Evolutionary conservation across 2,113 vertebrate genomes (phyloP).

Genomic region (Protomyctophum bolini): DNA sequence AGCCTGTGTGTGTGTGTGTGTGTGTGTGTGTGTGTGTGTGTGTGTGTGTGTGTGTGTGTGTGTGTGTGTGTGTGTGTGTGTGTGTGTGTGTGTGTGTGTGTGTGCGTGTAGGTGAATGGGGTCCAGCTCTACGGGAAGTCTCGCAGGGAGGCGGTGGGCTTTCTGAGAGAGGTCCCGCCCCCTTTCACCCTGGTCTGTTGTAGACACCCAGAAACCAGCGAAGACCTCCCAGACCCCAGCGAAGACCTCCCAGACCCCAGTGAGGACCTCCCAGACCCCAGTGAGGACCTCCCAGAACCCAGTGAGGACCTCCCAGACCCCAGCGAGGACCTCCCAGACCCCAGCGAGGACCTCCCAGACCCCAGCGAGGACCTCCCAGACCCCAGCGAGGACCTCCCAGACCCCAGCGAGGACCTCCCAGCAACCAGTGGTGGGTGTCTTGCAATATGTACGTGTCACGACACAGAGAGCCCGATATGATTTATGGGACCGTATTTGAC

Average conservation of each 20-base stretch:
- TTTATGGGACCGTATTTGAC: no score
- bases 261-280: not conserved
- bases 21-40: not conserved
- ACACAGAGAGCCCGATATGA: no score
- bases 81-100: conserved; percentile 10
- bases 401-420: no score
- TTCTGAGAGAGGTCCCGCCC: conserved; percentile 92
- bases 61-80: conserved; percentile 35
- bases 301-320: no score
- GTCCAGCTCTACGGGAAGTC: conserved; percentile 89
- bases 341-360: no score
- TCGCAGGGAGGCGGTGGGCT: conserved; percentile 88
- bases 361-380: no score
- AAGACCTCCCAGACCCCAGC: conserved; percentile 32
- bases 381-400: no score
- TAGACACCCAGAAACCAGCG: conserved; percentile 75
- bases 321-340: not conserved
- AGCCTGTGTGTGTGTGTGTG: not conserved
- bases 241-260: not conserved
- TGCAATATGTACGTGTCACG: no score
- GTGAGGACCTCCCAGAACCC: not conserved
- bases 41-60: conserved; percentile 25
- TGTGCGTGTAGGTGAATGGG: conserved; percentile 84
- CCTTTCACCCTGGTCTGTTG: conserved; percentile 94
- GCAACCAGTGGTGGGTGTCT: no score